Evolutionary conservation across 2,113 vertebrate species (phyloP).

Genomic region (Rhinichthys klamathensis): DNA sequence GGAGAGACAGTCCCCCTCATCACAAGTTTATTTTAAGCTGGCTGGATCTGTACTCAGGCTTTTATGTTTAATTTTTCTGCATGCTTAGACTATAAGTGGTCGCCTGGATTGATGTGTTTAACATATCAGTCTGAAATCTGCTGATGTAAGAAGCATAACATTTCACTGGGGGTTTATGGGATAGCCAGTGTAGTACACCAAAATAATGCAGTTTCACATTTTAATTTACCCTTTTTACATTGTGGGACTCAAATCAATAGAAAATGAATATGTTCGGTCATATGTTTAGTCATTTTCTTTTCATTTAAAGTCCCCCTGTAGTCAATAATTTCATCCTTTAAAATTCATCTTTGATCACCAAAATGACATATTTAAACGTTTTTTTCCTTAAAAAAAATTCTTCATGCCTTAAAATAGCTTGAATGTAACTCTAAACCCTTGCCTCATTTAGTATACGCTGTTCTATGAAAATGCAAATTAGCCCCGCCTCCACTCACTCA

Average conservation of each 20-base stretch:
- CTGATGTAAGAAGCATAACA: constrained; percentile 7
- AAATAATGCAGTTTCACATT: neutral
- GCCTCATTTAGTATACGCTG: no score
- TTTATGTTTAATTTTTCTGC: constrained; percentile 21
- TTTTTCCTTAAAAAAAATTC: no score
- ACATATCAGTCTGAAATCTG: constrained; percentile 11
- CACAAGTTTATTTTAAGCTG: constrained; percentile 4
- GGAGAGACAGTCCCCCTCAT: neutral
- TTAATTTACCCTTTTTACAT: neutral
- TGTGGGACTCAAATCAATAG: neutral
- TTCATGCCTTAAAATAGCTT: no score
- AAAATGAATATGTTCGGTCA: neutral
- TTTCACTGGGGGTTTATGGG: neutral
- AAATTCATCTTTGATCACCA: no score
- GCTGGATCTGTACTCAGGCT: constrained; percentile 2
- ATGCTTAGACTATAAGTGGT: constrained; percentile 24
- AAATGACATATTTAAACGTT: no score
- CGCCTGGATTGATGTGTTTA: neutral
- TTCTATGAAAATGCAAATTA: no score
- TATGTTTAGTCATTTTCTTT: neutral
- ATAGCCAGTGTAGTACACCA: neutral
- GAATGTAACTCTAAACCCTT: no score
- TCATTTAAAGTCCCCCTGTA: neutral
- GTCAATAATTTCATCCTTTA: no score
- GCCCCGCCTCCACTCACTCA: no score